Evolutionary conservation across 2,888 invertebrate genomes (phyloP).

Genomic region (Tupiocoris notatus): DNA sequence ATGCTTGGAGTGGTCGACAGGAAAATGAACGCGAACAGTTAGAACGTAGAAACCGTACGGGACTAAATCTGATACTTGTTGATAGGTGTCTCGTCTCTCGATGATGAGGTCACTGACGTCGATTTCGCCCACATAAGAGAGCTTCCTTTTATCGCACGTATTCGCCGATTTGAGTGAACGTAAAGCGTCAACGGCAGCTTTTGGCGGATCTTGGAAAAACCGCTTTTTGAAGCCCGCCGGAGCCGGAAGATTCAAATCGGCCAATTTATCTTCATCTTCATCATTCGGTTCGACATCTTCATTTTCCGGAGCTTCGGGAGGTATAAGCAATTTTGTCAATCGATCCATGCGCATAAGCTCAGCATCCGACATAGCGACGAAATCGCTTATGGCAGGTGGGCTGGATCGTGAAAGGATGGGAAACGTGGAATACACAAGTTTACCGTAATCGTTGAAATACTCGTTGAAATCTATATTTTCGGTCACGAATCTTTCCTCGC

Average conservation of each 20-base stretch:
- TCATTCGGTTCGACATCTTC: neutral
- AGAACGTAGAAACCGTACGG: slow-evolving; percentile 29
- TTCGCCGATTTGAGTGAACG: neutral
- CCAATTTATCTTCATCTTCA: neutral
- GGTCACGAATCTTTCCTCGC: slow-evolving; percentile 1
- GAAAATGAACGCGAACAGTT: slow-evolving; percentile 37
- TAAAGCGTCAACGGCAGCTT: neutral
- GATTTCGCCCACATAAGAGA: slow-evolving; percentile 9
- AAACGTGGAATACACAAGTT: neutral
- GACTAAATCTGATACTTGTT: slow-evolving; percentile 8
- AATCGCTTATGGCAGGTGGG: too few species aligned
- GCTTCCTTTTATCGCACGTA: neutral
- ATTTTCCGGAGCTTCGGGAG: neutral
- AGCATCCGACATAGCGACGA: neutral
- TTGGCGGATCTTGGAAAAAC: neutral
- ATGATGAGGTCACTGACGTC: slow-evolving; percentile 4
- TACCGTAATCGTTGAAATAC: slow-evolving; percentile 31
- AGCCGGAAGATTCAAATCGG: neutral
- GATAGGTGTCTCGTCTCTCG: neutral
- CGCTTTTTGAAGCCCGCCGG: neutral
- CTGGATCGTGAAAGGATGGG: neutral
- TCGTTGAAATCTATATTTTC: slow-evolving; percentile 12
- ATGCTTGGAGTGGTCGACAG: slow-evolving; percentile 25
- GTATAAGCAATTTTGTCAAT: neutral
- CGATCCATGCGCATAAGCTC: neutral